Base-by-base conservation (phyloP, 1,140 invertebrate species). In the Penaeus chinensis region DNA sequence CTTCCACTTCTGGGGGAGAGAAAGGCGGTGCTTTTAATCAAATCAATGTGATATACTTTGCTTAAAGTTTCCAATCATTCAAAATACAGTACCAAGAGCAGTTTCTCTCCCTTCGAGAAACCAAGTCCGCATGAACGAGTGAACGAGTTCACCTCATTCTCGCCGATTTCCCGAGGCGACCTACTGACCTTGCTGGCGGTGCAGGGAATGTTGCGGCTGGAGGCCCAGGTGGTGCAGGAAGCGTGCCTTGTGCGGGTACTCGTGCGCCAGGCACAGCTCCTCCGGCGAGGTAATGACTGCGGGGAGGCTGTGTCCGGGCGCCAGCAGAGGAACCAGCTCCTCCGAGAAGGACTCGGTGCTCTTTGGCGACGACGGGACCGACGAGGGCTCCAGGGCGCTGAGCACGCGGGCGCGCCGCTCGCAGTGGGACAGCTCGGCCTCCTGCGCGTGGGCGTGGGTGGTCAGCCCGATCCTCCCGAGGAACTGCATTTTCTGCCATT, bases 121-220 rank as follows among this genome's bases (percentile, higher is more conserved):
- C 10, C 5, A 54, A 54, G 10, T 13, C 54, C 1, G 16, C 4
- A 0, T 42, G 37, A 42, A 42, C 37, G 37, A 42, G 37, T 42
- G 37, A 42, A 4, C 32, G 32, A 8, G 37, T 42, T 42, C 37
- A 3, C 37, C 37, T 42, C 37, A 42, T 42, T 42, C 7, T 42
- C 37, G 37, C 37, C 37, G 4, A 0, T 8, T 42, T 42, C 37
- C 1, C 42, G 10, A 74, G 24, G 27, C 42, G 71, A 74, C 13
- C n/a, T 24, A 60, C 24, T 19, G 47, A 87, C 86, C 86, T 61
- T 87, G 86, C 32, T 87, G 86, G 8, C 86, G 79, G 69, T 87
- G 86, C 54, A 87, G 81, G 42, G 86, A 87, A 65, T 87, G 86
- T 63, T 87, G 86, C 63, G 86, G 86, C 37, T 87, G 86, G 24